Base-by-base conservation (phyloP, 2,113 vertebrate genomes). In the Aegypius monachus region DNA sequence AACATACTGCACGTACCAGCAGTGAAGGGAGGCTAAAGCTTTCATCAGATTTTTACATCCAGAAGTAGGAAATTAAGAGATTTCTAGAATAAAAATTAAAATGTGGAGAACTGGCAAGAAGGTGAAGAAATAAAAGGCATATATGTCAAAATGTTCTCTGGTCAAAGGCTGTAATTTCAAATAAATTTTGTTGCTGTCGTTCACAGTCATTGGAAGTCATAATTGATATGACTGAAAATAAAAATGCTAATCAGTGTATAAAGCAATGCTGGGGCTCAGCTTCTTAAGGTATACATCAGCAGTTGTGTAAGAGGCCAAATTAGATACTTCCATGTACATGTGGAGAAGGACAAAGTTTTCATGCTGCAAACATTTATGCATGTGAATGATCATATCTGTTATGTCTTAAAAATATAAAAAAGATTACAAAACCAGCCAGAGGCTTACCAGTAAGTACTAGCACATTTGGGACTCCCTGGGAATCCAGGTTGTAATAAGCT, bases 1-100 rank as follows among this genome's bases (percentile, higher is more conserved):
- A 65, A 13, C 7, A 2, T 0, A 2, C 10, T 5, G 15, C 20
- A 4, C 0, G 0, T 22, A 38, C 10, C 25, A 13, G 77, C 62
- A 16, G 10, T 4, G n/a, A 48, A 75, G 6, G 13, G 29, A 42
- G 42, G 18, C 20, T 31, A 29, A 78, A 72, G 11, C 10, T 61
- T 48, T 74, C n/a, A 14, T 20, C 14, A 9, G 26, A 27, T 67
- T 72, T 89, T 90, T 56, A 43, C 31, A 58, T 58, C 26, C 0
- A 0, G 21, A 61, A 56, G 25, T 40, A 79, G 19, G 22, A 88
- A 89, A 91, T 11, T 1, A 47, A 77, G 36, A 88, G 34, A 74
- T 71, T 86, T 79, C 42, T 75, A 56, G 29, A 78, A 79, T 32
- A 26, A 71, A 79, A 86, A 71, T 87, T 31, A 43, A 40, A 68